A percentile compares a stretch with the other conserved stretches of the same genome.
These are phyloP conservation scores for Aphis gossypii DNA, from an alignment of 1,140 invertebrate genomes.

Conservation along the genomic window DNA sequence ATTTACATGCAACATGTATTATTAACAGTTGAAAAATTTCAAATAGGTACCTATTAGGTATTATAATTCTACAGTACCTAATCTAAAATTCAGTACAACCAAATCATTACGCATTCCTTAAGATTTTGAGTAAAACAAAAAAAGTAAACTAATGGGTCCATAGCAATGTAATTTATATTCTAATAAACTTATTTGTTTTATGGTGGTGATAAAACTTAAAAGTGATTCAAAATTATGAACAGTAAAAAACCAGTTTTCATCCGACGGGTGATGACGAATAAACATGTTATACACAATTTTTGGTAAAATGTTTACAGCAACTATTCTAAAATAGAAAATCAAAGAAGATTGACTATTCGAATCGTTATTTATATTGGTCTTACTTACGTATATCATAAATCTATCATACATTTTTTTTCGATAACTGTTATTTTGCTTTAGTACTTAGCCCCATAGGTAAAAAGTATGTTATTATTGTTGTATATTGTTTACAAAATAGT, in stretches of 20 bases:
- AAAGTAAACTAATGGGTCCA: background rate
- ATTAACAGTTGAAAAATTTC: background rate
- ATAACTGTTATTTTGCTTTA: too few relatives aligned
- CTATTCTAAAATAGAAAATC: background rate
- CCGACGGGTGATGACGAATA: too few relatives aligned
- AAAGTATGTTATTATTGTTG: too few relatives aligned
- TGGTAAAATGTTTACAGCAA: background rate
- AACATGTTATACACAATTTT: background rate
- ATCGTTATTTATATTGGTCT: too few relatives aligned
- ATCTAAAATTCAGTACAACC: background rate
- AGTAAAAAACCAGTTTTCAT: background rate
- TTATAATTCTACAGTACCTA: background rate
- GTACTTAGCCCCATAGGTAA: too few relatives aligned
- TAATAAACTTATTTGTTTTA: background rate
- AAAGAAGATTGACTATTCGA: too few relatives aligned
- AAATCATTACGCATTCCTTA: too few relatives aligned
- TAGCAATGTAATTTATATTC: background rate
- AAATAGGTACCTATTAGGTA: background rate
- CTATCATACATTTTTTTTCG: too few relatives aligned
- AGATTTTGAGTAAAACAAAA: background rate
- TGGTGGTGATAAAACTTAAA: background rate
- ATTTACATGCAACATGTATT: background rate
- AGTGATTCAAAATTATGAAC: background rate
- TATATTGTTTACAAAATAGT: too few relatives aligned
- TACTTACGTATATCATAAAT: too few relatives aligned